These are phyloP conservation scores for Pseudachorutes palmiensis DNA, from an alignment of 1,140 invertebrate species.

Conservation along the genomic window DNA sequence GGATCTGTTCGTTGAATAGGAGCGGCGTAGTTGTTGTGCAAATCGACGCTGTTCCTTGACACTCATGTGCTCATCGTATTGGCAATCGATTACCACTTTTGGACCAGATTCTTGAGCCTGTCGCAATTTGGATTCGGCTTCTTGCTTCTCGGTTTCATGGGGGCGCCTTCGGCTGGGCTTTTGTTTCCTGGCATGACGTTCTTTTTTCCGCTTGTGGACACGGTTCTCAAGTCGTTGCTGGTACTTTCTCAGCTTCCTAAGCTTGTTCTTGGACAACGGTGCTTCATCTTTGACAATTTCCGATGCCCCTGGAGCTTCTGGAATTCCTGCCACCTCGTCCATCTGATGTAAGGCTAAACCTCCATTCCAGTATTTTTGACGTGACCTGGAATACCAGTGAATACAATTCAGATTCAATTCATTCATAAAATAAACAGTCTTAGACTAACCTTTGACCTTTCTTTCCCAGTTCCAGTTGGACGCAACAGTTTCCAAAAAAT, in stretches of 20 bases:
- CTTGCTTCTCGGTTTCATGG: conserved; percentile 24
- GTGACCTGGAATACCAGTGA: too few species aligned
- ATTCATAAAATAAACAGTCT: too few species aligned
- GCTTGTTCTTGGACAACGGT: conserved; percentile 27
- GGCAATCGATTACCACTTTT: conserved; percentile 31
- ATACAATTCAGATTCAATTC: too few species aligned
- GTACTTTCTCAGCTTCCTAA: conserved; percentile 22
- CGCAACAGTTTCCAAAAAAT: too few species aligned
- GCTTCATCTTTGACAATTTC: not conserved
- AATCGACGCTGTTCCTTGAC: conserved; percentile 25
- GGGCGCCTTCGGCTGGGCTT: conserved; percentile 8
- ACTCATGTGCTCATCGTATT: conserved; percentile 22
- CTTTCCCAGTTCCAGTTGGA: too few species aligned
- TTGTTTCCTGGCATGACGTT: conserved; percentile 2
- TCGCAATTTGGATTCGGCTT: conserved; percentile 12
- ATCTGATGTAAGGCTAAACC: too few species aligned
- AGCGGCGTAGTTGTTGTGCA: conserved; percentile 27
- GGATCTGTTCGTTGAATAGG: conserved; percentile 27
- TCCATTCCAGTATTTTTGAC: too few species aligned
- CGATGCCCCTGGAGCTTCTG: not conserved
- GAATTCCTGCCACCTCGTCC: too few species aligned
- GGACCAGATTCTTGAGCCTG: conserved; percentile 6
- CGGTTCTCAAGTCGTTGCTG: conserved; percentile 15
- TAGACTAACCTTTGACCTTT: too few species aligned
- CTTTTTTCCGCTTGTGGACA: conserved; percentile 14